Evolutionary conservation across 2,888 invertebrate species (phyloP), one percentile per base, ranked within the genome.

Genomic region (Steinernema hermaphroditum): DNA sequence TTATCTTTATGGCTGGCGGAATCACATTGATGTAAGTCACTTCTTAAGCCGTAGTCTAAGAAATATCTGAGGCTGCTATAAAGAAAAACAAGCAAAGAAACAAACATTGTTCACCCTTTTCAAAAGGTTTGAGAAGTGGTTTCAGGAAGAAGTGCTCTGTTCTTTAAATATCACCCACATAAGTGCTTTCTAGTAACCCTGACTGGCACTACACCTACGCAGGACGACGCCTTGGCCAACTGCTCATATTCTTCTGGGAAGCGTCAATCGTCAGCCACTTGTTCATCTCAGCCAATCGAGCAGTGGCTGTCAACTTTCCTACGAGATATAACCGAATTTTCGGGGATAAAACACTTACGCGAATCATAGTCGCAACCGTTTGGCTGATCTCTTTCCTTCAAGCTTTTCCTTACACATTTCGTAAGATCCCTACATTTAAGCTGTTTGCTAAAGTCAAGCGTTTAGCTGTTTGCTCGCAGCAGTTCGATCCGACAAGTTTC

Each of bases 191-290:
- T 19, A 49, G 49, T 49, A 49, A 54, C 19, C 54, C 54, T 8
- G 54, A 54, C 2, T 54, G 54, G 54, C 54, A 54, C 54, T 54
- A 54, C 54, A 54, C 54, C 24, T 54, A 54, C 54, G 8, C 19
- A 8, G 54, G 54, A 14, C 54, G 54, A 4, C 54, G 54, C 6
- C 54, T 54, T 8, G 54, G 54, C 54, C 54, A 54, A 54, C 19
- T 54, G 2, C 54, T 54, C 16, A 54, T 54, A 4, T 54, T 54
- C 54, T 54, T 54, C 54, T 54, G 54, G 54, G 54, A 54, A 27
- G 27, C 27, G 6, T 24, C 54, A 8, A 54, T 54, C 54, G 9
- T 54, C 54, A 24, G 24, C 27, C 54, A 54, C 27, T 27, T 54
- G n/a, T 54, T 54, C 54, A 54, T 54, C 19, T 9, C 54, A 4